Conservation (phyloP, 2,888 invertebrate species). For the Litoditis marina region DNA sequence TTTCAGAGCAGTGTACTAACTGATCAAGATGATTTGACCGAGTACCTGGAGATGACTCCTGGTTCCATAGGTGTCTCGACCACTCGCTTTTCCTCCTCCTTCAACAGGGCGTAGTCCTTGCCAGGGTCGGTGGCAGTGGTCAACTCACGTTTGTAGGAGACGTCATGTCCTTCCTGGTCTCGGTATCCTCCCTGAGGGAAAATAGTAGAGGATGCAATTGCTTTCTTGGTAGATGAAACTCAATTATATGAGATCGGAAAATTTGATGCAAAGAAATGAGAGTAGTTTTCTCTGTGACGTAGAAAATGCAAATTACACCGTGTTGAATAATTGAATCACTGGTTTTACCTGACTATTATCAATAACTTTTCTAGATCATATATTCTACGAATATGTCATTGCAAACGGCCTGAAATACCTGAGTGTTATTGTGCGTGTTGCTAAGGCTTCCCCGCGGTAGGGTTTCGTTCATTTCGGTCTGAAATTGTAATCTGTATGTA, state of each 20-base stretch:
- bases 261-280: background rate
- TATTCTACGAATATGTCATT: no score
- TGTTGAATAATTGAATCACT: no score
- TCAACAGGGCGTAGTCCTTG: slow-evolving; percentile 49
- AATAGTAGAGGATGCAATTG: no score
- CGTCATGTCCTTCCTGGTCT: slow-evolving; percentile 54
- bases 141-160: slow-evolving; percentile 53
- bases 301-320: background rate
- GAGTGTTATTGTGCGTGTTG: slow-evolving; percentile 51
- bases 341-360: no score
- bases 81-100: slow-evolving; percentile 55
- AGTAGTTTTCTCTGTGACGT: background rate
- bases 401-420: no score
- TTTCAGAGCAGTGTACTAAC: no score
- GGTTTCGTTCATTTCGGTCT: slow-evolving; percentile 45
- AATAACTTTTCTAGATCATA: no score
- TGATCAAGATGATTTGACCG: no score
- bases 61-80: slow-evolving; percentile 55
- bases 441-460: slow-evolving; percentile 46
- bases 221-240: background rate
- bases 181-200: slow-evolving; percentile 48
- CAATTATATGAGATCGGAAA: background rate
- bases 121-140: slow-evolving; percentile 56
- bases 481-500: no score
- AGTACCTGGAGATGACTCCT: slow-evolving; percentile 55